Evolutionary conservation across 2,113 vertebrate species (phyloP).

Genomic region (Saguinus imperator): DNA sequence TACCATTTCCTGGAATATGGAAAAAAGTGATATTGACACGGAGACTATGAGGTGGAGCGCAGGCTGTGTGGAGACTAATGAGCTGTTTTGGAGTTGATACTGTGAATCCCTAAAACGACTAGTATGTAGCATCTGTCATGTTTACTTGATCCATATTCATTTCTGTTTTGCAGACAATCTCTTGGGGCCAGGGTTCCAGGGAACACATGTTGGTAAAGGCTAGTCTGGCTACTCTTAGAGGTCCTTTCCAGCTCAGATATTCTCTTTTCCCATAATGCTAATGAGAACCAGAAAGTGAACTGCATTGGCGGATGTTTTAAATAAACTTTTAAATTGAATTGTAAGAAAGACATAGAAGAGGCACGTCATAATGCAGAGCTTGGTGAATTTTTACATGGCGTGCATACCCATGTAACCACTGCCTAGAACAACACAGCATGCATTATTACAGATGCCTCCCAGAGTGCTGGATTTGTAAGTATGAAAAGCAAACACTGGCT

Average conservation of each 20-base stretch:
- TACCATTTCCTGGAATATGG: background rate
- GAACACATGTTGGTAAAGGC: background rate
- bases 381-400: background rate
- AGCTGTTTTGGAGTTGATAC: background rate
- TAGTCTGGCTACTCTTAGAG: background rate
- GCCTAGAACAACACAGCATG: background rate
- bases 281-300: background rate
- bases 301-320: background rate
- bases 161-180: background rate
- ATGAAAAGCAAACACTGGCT: background rate
- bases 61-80: background rate
- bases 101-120: background rate
- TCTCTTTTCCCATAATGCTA: background rate
- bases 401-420: accelerated
- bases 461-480: background rate
- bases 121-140: background rate
- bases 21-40: background rate
- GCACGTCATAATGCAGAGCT: background rate
- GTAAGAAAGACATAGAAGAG: background rate
- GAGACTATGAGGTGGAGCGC: background rate
- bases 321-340: background rate
- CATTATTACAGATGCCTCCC: background rate
- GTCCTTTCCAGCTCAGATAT: background rate
- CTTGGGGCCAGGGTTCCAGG: background rate
- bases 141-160: background rate